Evolutionary conservation across 2,113 vertebrate species (phyloP).

Genomic region (Trichomycterus rosablanca): DNA sequence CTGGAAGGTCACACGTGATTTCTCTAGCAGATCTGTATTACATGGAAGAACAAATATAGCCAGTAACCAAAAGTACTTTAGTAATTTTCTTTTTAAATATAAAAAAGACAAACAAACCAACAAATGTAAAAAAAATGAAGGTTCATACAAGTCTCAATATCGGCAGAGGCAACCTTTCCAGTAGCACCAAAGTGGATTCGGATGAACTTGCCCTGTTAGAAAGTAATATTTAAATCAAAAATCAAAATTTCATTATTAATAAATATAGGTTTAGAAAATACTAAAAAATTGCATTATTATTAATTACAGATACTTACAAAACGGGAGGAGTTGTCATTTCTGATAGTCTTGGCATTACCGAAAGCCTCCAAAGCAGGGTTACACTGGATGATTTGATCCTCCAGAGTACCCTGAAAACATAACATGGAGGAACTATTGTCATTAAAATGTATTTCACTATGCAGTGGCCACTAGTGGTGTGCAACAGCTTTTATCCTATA

Average conservation of each 20-base stretch:
- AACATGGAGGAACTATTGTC: not conserved
- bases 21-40: conserved; percentile 78
- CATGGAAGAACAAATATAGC: not conserved
- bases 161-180: conserved; percentile 68
- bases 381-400: conserved; percentile 51
- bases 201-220: conserved; percentile 76
- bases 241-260: not conserved
- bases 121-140: not conserved
- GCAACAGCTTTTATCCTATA: not conserved
- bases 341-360: conserved; percentile 45
- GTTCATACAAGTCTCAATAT: conserved; percentile 55
- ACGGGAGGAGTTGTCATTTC: conserved; percentile 40
- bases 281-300: not conserved
- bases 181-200: conserved; percentile 79
- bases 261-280: not conserved
- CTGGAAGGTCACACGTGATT: conserved; percentile 87
- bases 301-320: conserved; percentile 32
- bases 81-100: too few species aligned
- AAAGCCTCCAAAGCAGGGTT: conserved; percentile 47
- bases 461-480: too few species aligned
- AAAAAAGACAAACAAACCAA: too few species aligned
- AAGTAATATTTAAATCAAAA: not conserved
- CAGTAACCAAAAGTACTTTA: not conserved
- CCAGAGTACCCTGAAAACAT: conserved; percentile 61
- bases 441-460: too few species aligned